Percentiles rank a stretch among this genome's conserved stretches.
These are phyloP conservation scores for Saccostrea cuccullata DNA, from an alignment of 1,140 invertebrate species.

Conservation along the genomic window DNA sequence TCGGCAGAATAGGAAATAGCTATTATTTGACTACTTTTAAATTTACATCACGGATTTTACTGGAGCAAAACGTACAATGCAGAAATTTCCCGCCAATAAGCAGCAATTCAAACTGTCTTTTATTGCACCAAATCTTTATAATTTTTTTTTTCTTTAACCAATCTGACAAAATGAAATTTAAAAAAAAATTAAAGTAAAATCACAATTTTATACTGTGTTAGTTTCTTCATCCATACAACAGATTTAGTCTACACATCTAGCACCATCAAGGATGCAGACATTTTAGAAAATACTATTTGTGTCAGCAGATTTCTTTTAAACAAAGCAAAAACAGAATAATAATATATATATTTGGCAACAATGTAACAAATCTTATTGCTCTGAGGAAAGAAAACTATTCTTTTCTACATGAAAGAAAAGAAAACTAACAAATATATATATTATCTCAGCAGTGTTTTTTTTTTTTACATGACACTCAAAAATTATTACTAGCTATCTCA, in stretches of 20 bases:
- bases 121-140: neutral
- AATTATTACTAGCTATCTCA: neutral
- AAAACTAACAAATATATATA: conserved; percentile 23
- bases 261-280: neutral
- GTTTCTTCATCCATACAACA: neutral
- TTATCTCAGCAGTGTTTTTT: conserved; percentile 12
- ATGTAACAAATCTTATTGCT: conserved; percentile 34
- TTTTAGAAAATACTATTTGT: conserved; percentile 22
- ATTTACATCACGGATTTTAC: no score
- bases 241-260: neutral
- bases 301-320: conserved; percentile 22
- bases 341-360: conserved; percentile 32
- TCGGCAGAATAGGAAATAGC: no score
- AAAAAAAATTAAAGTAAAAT: neutral
- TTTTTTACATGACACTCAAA: neutral
- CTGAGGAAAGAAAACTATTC: conserved; percentile 14
- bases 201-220: neutral
- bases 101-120: neutral
- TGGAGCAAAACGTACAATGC: no score
- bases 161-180: neutral
- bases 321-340: conserved; percentile 16
- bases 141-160: neutral
- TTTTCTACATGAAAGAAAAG: conserved; percentile 20
- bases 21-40: no score
- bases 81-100: neutral